Evolutionary conservation across 2,888 invertebrate genomes (phyloP), one percentile per base, ranked within the genome.

Genomic region (Reticulitermes lucifugus): DNA sequence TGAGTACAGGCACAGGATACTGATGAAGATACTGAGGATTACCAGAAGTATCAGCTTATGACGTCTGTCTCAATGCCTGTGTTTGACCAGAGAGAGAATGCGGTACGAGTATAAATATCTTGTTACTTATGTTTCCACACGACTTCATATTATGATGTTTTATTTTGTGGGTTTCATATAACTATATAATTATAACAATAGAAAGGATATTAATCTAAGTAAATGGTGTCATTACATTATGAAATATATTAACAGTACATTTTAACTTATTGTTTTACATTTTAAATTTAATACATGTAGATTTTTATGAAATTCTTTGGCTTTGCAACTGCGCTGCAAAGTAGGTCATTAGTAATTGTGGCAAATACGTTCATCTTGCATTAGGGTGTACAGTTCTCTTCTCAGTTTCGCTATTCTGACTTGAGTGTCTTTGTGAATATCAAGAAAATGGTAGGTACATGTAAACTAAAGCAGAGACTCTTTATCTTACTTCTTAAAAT

Each of bases 41-140:
- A 93, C 25, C 95, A 95, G 88, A 92, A 93, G 85, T 97, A 96
- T 90, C 94, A 96, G 88, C 92, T 98, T 90, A 97, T 98, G 95
- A 98, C 97, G 22, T 97, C 98, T 12, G 97, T 98, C 25, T 96
- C 98, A 85, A 95, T 97, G 93, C 98, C 98, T 12, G 98, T 98
- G 65, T 98, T 97, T 90, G 97, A 98, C 92, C 94, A 95, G 88
- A 95, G 96, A 79, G 95, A 96, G 88, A 95, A 96, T 91, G 96
- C 96, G 93, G 96, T 96, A 93, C 94, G 95, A 91, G 51, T 79
- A 65, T 43, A 46, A 43, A 22, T 83, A 46, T 71, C 71, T 43
- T 71, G 43, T 43, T 77, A 73, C 46, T 75, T 73, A 21, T 43
- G 18, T 70, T n/a, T 25, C 25, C 7, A 79, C 25, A n/a, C 9